Evolutionary conservation across 1,140 invertebrate species (phyloP), one percentile per base, ranked within the genome.

Genomic region (Brachionus rubens): DNA sequence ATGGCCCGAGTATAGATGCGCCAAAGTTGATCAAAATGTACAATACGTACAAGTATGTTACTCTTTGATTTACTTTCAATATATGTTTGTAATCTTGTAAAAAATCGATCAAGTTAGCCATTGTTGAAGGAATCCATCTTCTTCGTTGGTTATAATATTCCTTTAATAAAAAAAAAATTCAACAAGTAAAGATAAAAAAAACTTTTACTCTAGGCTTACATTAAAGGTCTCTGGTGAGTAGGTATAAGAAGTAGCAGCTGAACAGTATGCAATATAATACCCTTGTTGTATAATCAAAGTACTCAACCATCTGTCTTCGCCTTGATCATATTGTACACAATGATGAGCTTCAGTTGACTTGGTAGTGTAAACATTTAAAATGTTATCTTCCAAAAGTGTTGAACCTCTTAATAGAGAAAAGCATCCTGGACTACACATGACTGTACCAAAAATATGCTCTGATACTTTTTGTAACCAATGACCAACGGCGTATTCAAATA

Each of bases 401-500:
- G 85, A 86, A 0, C 85, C 87, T 67, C 88, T 79, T 78, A 87
- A 89, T 47, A 89, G 79, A 1, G 86, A 88, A 80, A 89, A 89
- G 77, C 88, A 89, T 1, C 88, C 88, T 9, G 88, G 88, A 79
- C 86, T 87, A 80, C 88, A 89, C 6, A 89, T 84, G 1, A 89
- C 88, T 80, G 88, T 89, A 33, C 88, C 89, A 80, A 89, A 87
- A 83, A 89, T 86, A 79, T 89, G 88, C 78, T 89, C 88, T 9
- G 88, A 89, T 7, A 89, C 87, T 80, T 89, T 89, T 81, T 90
- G 89, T 7, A 89, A 82, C 88, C 88, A 89, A 86, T 89, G 88
- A 48, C 88, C 87, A 75, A 89, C 86, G 7, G 89, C 89, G 79
- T 89, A 89, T 79, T 89, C 88, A 80, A 89, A 89, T 79, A 88